Conservation (phyloP, 2,113 vertebrate genomes). For the Acanthochromis polyacanthus region DNA sequence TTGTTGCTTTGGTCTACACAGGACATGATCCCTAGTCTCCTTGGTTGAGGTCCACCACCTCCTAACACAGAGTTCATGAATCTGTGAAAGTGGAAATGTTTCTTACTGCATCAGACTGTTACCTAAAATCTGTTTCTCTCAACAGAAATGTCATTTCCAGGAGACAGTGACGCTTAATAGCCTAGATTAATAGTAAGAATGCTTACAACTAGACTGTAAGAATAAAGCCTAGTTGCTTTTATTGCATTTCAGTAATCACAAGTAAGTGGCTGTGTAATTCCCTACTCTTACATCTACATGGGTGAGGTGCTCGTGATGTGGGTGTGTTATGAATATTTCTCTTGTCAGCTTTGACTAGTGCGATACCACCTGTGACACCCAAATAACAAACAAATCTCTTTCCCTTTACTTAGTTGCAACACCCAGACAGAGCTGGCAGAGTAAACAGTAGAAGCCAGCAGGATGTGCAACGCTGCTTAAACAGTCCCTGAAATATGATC, state of each 20-base stretch:
- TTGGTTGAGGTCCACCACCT: too few species aligned
- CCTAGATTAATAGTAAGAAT: too few species aligned
- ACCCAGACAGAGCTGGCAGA: background rate
- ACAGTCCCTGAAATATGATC: background rate
- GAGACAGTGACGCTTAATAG: too few species aligned
- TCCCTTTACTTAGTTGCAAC: background rate
- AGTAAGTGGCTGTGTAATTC: background rate
- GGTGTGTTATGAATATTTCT: background rate
- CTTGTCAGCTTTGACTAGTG: background rate
- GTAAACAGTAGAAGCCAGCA: background rate
- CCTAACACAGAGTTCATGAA: too few species aligned
- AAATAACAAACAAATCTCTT: constrained; percentile 13
- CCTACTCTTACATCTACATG: background rate
- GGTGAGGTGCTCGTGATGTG: constrained; percentile 7
- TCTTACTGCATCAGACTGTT: too few species aligned
- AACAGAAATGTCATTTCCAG: too few species aligned
- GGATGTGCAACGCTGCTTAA: background rate
- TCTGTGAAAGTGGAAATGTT: too few species aligned
- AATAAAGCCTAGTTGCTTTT: background rate
- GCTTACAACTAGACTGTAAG: background rate
- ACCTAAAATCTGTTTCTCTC: too few species aligned
- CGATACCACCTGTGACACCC: background rate
- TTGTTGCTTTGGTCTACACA: too few species aligned
- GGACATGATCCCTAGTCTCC: too few species aligned
- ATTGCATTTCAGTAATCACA: too few species aligned